These are phyloP conservation scores for Vulpes vulpes DNA, from an alignment of 2,113 vertebrate genomes.

Conservation along the genomic window DNA sequence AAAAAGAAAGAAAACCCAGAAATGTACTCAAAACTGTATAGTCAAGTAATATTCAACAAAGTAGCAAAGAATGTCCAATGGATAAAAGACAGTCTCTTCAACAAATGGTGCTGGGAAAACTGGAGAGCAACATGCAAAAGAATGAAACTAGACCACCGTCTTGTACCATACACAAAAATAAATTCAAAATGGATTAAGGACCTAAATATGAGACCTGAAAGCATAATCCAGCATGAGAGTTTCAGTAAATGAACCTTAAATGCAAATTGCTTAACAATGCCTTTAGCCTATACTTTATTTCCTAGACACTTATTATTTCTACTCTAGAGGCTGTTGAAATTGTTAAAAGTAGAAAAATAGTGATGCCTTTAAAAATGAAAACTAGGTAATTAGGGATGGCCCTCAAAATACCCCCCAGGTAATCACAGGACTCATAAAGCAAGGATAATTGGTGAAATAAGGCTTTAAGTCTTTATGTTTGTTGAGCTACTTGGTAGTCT, in stretches of 20 bases:
- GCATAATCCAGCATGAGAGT: not conserved
- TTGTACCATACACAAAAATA: not conserved
- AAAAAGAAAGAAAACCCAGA: not conserved
- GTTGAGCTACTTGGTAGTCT: not conserved
- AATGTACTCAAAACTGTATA: not conserved
- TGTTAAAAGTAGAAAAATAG: slow-evolving; percentile 64
- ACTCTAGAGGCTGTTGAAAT: slow-evolving; percentile 44
- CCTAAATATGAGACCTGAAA: not conserved
- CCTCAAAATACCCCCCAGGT: not conserved
- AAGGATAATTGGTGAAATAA: slow-evolving; percentile 48
- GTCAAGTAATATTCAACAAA: not conserved
- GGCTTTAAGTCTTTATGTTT: not conserved
- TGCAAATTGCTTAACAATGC: slow-evolving; percentile 39
- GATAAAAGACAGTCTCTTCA: not conserved
- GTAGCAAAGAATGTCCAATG: not conserved
- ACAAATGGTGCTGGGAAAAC: not conserved
- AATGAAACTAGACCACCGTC: not conserved
- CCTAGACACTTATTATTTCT: slow-evolving; percentile 17
- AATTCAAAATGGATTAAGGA: not conserved
- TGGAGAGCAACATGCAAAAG: not conserved
- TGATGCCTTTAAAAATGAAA: slow-evolving; percentile 56
- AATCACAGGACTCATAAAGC: not conserved
- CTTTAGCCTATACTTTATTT: slow-evolving; percentile 60
- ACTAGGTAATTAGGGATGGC: not conserved
- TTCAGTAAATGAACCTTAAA: slow-evolving; percentile 59